phyloP scores from a whole-genome alignment of 2,113 vertebrate genomes.

The Jacana jacana region DNA sequence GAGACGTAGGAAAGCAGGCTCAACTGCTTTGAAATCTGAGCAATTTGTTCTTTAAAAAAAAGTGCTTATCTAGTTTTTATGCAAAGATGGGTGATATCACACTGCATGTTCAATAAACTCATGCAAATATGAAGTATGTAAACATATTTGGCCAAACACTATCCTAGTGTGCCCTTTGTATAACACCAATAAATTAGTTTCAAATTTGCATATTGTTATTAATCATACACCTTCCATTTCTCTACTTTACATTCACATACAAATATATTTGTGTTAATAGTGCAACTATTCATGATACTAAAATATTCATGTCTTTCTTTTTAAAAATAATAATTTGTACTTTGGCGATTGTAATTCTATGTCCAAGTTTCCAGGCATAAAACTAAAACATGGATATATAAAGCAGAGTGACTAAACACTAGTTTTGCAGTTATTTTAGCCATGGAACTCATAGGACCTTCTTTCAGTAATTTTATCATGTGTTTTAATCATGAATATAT shows the following conservation, averaged over 20 bases:
- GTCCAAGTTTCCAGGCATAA: background rate
- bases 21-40: background rate
- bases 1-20: background rate
- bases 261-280: constrained; percentile 39
- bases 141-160: constrained; percentile 58
- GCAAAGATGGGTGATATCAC: constrained; percentile 52
- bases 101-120: constrained; percentile 41
- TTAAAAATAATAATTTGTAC: background rate
- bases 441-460: background rate
- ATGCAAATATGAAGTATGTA: constrained; percentile 54
- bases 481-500: background rate
- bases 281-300: background rate
- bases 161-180: constrained; percentile 49
- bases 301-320: background rate
- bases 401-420: background rate
- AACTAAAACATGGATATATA: background rate
- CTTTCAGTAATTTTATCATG: background rate
- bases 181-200: constrained; percentile 60
- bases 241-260: constrained; percentile 60
- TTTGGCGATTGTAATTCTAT: background rate
- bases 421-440: background rate
- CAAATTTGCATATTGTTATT: constrained; percentile 59
- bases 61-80: constrained; percentile 23
- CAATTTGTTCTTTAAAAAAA: background rate
- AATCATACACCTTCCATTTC: constrained; percentile 57